Base-by-base conservation (phyloP, 2,797 vertebrate species). In the Poecilia wingei region DNA sequence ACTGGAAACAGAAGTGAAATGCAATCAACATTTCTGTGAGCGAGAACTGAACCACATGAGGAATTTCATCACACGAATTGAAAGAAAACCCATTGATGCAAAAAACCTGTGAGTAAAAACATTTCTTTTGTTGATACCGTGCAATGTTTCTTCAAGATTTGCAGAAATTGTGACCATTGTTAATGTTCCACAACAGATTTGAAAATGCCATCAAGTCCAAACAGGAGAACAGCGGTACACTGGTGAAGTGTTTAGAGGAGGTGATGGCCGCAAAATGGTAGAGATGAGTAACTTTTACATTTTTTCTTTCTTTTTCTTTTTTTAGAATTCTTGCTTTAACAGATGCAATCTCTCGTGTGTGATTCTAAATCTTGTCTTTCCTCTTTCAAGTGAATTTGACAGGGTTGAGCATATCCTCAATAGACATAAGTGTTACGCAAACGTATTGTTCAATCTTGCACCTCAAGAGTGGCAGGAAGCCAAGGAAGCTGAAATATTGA, bases 251-350 rank as follows among this genome's bases (percentile, higher is more conserved):
- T 76, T 84, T 96, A 76, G 83, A 91, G 3, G 94, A 97, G 88
- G 96, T 96, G 76, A 84, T 88, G 84, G 87, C 84, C 18, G 80
- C 97, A 20, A 95, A 96, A 85, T 96, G 96, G 97, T 98, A 28
- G 13, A 41, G 25, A 70, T 45, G 16, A 70, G 25, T 25, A 43
- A 43, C 66, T 66, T 36, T 39, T 66, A 39, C 33, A 36, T 18
- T 18, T 39, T 66, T 36, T 39, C 36, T 39, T 39, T 66, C 8
- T 20, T 36, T 61, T 31, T 33, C 33, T 33, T 61, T 14, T 61
- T 33, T 33, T 33, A 13, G 4, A 33, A 2, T 33, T 14, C 59
- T 41, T 45, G 25, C 13, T 45, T 45, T 28, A 41, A 22, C 68
- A n/a, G 25, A 43, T 14, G 3, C 22, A 45, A 12, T 43, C 1